Conservation (phyloP, 2,113 vertebrate species). For the Gnathonemus longibarbis region DNA sequence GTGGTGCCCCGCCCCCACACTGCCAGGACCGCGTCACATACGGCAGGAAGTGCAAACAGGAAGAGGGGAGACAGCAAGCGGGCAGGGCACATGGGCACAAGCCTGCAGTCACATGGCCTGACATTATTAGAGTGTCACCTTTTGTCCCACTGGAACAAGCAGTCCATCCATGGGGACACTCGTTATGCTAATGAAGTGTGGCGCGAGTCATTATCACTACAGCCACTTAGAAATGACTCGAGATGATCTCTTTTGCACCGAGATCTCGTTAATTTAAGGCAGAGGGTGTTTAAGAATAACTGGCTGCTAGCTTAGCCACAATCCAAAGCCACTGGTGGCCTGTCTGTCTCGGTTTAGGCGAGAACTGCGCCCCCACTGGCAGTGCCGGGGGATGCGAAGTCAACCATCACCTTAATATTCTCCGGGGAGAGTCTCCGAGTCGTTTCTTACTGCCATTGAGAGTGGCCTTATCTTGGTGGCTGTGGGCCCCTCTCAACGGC, state of each 20-base stretch:
- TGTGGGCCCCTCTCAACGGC: background rate
- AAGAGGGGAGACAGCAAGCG: background rate
- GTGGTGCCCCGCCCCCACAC: conserved; percentile 46
- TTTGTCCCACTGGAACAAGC: conserved; percentile 35
- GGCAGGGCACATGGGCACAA: background rate
- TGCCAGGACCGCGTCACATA: background rate
- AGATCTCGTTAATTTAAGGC: conserved; percentile 39
- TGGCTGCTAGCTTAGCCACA: conserved; percentile 18
- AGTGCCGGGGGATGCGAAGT: background rate
- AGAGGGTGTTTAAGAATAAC: conserved; percentile 36
- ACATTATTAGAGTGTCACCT: conserved; percentile 49
- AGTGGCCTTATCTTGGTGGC: background rate
- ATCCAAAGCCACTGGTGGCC: background rate
- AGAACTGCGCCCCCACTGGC: background rate
- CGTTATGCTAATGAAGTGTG: conserved; percentile 39
- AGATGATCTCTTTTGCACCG: conserved; percentile 21
- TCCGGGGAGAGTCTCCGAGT: background rate
- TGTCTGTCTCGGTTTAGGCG: background rate
- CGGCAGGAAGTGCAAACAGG: background rate
- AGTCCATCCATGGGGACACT: conserved; percentile 31
- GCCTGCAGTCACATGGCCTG: conserved; percentile 14
- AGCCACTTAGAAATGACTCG: conserved; percentile 27
- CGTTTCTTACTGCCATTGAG: background rate
- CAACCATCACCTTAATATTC: background rate
- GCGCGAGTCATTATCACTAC: conserved; percentile 33